These are phyloP conservation scores for Drosophila bocki DNA, from an alignment of 1,140 invertebrate genomes.

Conservation along the genomic window DNA sequence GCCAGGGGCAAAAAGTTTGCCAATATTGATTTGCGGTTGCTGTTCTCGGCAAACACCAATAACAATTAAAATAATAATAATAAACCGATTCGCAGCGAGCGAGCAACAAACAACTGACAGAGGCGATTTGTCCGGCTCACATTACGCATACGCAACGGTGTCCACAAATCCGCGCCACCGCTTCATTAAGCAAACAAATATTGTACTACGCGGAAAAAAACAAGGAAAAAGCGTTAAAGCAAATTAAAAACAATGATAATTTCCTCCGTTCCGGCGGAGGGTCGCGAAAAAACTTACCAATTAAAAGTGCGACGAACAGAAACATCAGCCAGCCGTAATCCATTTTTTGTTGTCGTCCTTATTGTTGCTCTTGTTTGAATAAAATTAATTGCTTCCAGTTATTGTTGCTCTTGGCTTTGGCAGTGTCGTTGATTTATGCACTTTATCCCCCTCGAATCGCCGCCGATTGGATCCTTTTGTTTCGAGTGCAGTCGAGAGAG, in stretches of 20 bases:
- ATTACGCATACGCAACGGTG: slow-evolving; percentile 61
- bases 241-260: slow-evolving; percentile 41
- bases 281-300: slow-evolving; percentile 66
- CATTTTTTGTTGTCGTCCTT: slow-evolving; percentile 59
- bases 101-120: slow-evolving; percentile 48
- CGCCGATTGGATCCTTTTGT: slow-evolving; percentile 29
- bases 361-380: slow-evolving; percentile 49
- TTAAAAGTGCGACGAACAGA: slow-evolving; percentile 62
- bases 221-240: slow-evolving; percentile 2
- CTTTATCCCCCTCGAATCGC: slow-evolving; percentile 24
- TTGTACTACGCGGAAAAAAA: slow-evolving; percentile 2
- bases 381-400: slow-evolving; percentile 70
- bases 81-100: slow-evolving; percentile 38
- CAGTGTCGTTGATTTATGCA: slow-evolving; percentile 45
- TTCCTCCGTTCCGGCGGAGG: slow-evolving; percentile 19
- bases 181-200: slow-evolving; percentile 57
- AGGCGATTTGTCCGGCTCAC: slow-evolving; percentile 39
- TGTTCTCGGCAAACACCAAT: slow-evolving; percentile 52
- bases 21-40: slow-evolving; percentile 80
- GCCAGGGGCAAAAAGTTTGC: slow-evolving; percentile 59
- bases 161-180: slow-evolving; percentile 25
- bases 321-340: slow-evolving; percentile 73
- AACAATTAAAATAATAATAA: slow-evolving; percentile 62
- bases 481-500: slow-evolving; percentile 24
- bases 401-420: slow-evolving; percentile 49